These are phyloP conservation scores for Graphium colonna DNA, from an alignment of 2,888 invertebrate genomes.

Conservation along the genomic window DNA sequence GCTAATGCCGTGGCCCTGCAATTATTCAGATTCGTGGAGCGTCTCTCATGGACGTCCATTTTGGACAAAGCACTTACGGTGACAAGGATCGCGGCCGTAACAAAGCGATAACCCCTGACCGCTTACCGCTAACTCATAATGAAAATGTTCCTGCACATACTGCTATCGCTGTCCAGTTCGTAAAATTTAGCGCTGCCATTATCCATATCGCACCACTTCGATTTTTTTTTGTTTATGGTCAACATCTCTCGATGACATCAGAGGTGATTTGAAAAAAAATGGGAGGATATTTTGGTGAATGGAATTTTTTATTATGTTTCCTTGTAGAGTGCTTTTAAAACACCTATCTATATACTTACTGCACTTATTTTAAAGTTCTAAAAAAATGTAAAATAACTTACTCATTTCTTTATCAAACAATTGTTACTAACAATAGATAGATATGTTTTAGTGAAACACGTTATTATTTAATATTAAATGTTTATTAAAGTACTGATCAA, in stretches of 20 bases:
- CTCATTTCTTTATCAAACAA: too few relatives aligned
- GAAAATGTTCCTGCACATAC: slow-evolving; percentile 38
- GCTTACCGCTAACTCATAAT: slow-evolving; percentile 40
- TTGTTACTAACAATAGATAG: too few relatives aligned
- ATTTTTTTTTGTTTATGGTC: slow-evolving; percentile 2
- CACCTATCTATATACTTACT: too few relatives aligned
- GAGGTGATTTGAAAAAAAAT: too few relatives aligned
- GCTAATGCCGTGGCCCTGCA: slow-evolving; percentile 13
- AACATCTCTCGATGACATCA: background rate
- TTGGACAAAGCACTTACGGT: slow-evolving; percentile 39
- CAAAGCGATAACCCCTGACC: slow-evolving; percentile 50
- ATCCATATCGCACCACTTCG: slow-evolving; percentile 7
- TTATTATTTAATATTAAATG: too few relatives aligned
- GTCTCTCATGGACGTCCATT: slow-evolving; percentile 28
- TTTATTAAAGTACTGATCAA: too few relatives aligned
- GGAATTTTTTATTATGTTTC: too few relatives aligned
- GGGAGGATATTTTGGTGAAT: too few relatives aligned
- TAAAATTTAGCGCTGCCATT: slow-evolving; percentile 17
- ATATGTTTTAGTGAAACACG: too few relatives aligned
- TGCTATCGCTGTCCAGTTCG: slow-evolving; percentile 14
- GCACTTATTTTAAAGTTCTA: too few relatives aligned
- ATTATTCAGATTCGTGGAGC: slow-evolving; percentile 23
- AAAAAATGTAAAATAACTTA: too few relatives aligned
- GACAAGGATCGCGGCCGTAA: slow-evolving; percentile 51
- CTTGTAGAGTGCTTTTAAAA: too few relatives aligned